Percentiles rank a stretch among this genome's conserved stretches.
Conservation (phyloP, 2,888 invertebrate genomes). For the Heliconius aoede region DNA sequence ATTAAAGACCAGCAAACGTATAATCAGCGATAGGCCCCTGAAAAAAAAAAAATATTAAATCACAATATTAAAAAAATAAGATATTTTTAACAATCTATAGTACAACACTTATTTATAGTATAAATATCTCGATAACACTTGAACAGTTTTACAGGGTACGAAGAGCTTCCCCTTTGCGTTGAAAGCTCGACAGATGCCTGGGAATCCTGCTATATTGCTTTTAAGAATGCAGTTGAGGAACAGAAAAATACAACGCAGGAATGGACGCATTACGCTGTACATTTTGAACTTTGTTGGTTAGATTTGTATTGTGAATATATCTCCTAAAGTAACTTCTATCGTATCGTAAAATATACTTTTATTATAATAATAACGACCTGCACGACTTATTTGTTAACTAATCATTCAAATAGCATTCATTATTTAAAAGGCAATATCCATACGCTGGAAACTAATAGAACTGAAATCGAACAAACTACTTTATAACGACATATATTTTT, state of each 20-base stretch:
- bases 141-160: constrained; percentile 59
- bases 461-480: too few relatives aligned
- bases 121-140: not conserved
- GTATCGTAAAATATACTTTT: not conserved
- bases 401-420: too few relatives aligned
- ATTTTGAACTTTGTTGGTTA: constrained; percentile 74
- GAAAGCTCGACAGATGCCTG: constrained; percentile 57
- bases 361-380: too few relatives aligned
- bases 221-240: constrained; percentile 60
- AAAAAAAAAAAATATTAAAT: too few relatives aligned
- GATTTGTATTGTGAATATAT: constrained; percentile 26
- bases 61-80: too few relatives aligned
- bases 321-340: not conserved
- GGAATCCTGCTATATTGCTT: constrained; percentile 65
- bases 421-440: too few relatives aligned
- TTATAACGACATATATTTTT: too few relatives aligned
- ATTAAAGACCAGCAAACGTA: constrained; percentile 22
- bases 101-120: not conserved
- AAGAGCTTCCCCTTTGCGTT: constrained; percentile 60
- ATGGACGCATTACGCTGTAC: constrained; percentile 73
- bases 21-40: not conserved
- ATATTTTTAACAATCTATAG: too few relatives aligned
- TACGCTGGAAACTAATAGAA: too few relatives aligned
- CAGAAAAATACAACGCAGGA: constrained; percentile 66
- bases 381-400: too few relatives aligned